Evolutionary conservation across 2,888 invertebrate genomes (phyloP), one percentile per base, ranked within the genome.

Genomic region (Junonia oenone): DNA sequence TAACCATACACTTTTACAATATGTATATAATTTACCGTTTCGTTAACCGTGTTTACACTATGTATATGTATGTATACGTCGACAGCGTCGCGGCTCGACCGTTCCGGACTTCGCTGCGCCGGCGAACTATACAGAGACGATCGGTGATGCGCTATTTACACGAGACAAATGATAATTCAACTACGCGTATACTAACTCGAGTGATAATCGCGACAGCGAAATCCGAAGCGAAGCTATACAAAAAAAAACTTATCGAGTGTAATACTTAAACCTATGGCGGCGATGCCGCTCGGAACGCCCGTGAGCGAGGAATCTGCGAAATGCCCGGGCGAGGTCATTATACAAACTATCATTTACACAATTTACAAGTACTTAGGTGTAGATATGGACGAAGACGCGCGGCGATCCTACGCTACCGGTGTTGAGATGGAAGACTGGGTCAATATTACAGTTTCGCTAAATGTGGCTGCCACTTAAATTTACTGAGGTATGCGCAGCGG

Each of bases 1-100:
- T 83, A 76, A 80, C 79, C 79, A 78, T 84, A 85, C 81, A 81
- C 81, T 81, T 82, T 82, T 81, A 86, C 81, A 65, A 83, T 84
- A 84, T 82, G 76, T 85, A 82, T 83, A 83, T 78, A 79, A 68
- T 66, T 71, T 70, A 71, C 55, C 65, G 56, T 61, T 67, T 65
- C 71, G 66, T 70, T 66, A 35, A 35, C 69, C 70, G 71, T 73
- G 63, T 75, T 72, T 73, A 71, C 61, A 58, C 58, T 57, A 61
- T 43, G 43, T 43, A 46, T 54, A 51, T 19, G 55, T 56, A 52
- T 48, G 53, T 53, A 22, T 53, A 1, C 31, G 47, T 22, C 15
- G 43, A 13, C 45, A 29, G 29, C 29, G 9, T 17, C 46, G 26
- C n/a, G 35, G 45, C 52, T 45, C 45, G 52, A 51, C 38, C 48